Percentiles rank a stretch among this genome's conserved stretches.
Evolutionary conservation across 1,140 invertebrate species (phyloP).

Genomic region (Drosophila virilis): DNA sequence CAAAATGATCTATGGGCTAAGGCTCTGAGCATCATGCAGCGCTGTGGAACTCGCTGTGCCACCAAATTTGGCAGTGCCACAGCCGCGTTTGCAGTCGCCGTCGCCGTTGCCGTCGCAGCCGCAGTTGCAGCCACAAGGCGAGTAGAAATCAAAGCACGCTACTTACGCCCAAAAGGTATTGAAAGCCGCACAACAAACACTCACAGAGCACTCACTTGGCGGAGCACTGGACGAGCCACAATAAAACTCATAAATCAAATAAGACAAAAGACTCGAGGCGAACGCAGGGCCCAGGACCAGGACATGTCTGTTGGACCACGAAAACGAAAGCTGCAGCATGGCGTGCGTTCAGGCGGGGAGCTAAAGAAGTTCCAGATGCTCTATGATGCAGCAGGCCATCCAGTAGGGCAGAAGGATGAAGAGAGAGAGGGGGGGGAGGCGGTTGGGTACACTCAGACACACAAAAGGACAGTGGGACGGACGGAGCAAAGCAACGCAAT

Average conservation of each 20-base stretch:
- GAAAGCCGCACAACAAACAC: constrained; percentile 42
- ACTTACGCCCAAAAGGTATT: constrained; percentile 59
- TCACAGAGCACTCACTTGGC: constrained; percentile 14
- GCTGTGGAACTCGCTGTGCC: constrained; percentile 8
- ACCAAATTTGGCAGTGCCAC: constrained; percentile 70
- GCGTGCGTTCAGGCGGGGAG: constrained; percentile 42
- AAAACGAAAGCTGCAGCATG: constrained; percentile 66
- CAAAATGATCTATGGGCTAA: constrained; percentile 62
- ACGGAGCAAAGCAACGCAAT: constrained; percentile 59
- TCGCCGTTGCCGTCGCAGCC: constrained; percentile 28
- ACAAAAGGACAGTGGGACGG: background rate
- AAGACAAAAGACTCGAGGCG: constrained; percentile 80
- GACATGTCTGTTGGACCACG: constrained; percentile 48
- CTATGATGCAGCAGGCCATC: background rate
- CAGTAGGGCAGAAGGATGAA: too few species aligned
- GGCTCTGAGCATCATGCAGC: constrained; percentile 12
- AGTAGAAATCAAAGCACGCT: constrained; percentile 70
- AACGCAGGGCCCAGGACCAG: constrained; percentile 67
- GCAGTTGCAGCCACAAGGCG: constrained; percentile 27
- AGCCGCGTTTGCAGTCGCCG: constrained; percentile 9
- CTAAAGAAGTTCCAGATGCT: constrained; percentile 16
- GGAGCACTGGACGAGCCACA: constrained; percentile 47
- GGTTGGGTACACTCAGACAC: background rate
- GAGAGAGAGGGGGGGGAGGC: background rate
- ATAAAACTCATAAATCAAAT: constrained; percentile 83